A percentile compares a stretch with the other conserved stretches of the same genome.
Conservation (phyloP, 2,113 vertebrate species). For the Leiothrix lutea region DNA sequence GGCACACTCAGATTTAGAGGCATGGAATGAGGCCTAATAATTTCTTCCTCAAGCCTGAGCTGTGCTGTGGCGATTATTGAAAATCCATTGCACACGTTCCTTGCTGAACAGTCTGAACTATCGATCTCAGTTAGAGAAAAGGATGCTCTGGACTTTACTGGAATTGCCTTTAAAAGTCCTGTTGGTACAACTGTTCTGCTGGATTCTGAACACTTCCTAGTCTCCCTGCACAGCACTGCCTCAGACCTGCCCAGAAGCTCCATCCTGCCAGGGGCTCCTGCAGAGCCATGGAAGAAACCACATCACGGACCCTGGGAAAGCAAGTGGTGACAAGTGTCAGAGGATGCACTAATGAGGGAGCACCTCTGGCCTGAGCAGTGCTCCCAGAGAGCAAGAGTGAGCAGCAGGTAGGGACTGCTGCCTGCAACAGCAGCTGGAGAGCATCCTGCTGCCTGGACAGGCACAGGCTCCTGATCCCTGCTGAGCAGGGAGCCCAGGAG, state of each 20-base stretch:
- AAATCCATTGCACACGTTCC: neutral
- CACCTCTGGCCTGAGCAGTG: neutral
- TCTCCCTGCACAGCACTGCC: neutral
- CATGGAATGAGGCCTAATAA: neutral
- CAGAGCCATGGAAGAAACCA: neutral
- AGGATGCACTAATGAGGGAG: accelerated
- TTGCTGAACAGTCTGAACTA: neutral
- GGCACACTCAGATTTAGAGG: neutral
- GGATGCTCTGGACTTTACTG: neutral
- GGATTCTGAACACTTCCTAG: neutral
- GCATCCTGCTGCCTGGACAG: neutral
- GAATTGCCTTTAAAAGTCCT: neutral
- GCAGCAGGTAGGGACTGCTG: neutral
- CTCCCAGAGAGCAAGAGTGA: accelerated
- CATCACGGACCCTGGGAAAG: neutral
- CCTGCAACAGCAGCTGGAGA: neutral
- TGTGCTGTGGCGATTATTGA: neutral
- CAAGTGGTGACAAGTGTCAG: neutral
- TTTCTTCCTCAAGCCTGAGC: neutral
- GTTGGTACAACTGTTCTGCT: neutral
- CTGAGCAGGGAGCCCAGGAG: neutral
- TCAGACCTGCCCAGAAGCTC: neutral
- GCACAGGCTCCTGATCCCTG: accelerated
- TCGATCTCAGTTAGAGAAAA: neutral
- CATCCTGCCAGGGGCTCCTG: neutral